Percentiles rank a stretch among this genome's conserved stretches.
Evolutionary conservation across 2,888 invertebrate species (phyloP).

Genomic region (Diadegma fenestrale): DNA sequence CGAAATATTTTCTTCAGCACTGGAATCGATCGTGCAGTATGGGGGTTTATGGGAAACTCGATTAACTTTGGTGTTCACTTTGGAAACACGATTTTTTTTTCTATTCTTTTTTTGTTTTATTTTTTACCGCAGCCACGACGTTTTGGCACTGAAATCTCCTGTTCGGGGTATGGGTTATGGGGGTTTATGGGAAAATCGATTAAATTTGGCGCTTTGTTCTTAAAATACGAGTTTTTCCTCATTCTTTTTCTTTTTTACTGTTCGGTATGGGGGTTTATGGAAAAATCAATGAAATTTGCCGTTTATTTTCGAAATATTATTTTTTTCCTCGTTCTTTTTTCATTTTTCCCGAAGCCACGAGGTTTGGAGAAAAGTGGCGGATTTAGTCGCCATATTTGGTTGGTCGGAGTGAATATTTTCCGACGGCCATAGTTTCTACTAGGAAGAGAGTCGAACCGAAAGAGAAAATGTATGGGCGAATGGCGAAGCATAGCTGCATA

Average conservation of each 20-base stretch:
- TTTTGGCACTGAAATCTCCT: too few relatives aligned
- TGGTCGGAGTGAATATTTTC: constrained; percentile 19
- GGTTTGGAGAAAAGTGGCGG: neutral
- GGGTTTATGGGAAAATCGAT: neutral
- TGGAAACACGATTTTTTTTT: neutral
- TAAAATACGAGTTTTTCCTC: neutral
- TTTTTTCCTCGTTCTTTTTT: neutral
- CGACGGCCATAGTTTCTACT: constrained; percentile 25
- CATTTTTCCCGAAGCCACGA: neutral
- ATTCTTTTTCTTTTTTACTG: too few relatives aligned
- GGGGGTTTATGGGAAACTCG: neutral
- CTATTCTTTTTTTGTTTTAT: too few relatives aligned
- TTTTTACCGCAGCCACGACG: neutral
- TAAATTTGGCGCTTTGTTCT: neutral
- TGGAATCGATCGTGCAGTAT: neutral
- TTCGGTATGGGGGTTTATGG: neutral
- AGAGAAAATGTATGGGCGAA: constrained; percentile 50
- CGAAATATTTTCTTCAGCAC: neutral
- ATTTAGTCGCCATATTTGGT: constrained; percentile 4
- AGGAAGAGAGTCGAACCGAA: constrained; percentile 16
- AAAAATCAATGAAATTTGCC: neutral
- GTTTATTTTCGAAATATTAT: neutral
- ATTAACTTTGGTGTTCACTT: neutral
- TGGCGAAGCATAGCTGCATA: constrained; percentile 50
- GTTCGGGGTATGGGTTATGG: too few relatives aligned